Base-by-base conservation (phyloP, 92 coral and sea anemone species). In the Phenganax subtilis region DNA sequence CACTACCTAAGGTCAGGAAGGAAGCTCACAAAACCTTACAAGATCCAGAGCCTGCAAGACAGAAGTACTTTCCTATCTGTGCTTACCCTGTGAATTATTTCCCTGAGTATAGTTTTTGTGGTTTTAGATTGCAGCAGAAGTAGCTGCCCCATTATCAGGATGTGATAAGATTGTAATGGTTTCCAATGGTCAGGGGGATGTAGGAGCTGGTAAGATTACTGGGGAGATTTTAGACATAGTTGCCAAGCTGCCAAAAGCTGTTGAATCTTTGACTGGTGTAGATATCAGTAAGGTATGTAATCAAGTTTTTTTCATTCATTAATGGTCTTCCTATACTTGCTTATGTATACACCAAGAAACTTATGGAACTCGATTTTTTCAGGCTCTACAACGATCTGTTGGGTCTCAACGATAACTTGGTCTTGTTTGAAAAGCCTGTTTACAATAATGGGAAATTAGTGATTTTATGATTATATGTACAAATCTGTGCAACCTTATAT, bases 91-190 rank as follows among this genome's bases (percentile, higher is more conserved):
- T 37, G 47, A 37, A 37, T 37, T 1, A 37, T 37, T 37, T 37
- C 47, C 47, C 47, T 37, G 47, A 37, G 47, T 37, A 5, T 1
- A 37, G 12, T 67, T 54, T 15, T 16, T 12, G 16, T 25, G 37
- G 27, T 72, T 75, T 7, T 76, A 94, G 98, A 94, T 94, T 90
- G 98, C 98, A 16, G 98, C 98, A 31, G 98, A 94, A 69, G 72
- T 94, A 9, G 98, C 98, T 29, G 98, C 98, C 17, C 98, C 98
- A 10, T 80, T 92, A 31, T 54, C 91, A 16, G 89, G 86, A 80
- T 90, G 93, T 53, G 87, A 94, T 83, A 94, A 94, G 91, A 94
- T 94, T 68, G 93, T 93, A 20, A 94, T 94, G 98, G 98, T 94
- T 20, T 94, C 98, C 9, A 92, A 92, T 80, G 98, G 97, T 8